phyloP scores from a whole-genome alignment of 2,797 vertebrate species.

The Enteromius paludinosus region DNA sequence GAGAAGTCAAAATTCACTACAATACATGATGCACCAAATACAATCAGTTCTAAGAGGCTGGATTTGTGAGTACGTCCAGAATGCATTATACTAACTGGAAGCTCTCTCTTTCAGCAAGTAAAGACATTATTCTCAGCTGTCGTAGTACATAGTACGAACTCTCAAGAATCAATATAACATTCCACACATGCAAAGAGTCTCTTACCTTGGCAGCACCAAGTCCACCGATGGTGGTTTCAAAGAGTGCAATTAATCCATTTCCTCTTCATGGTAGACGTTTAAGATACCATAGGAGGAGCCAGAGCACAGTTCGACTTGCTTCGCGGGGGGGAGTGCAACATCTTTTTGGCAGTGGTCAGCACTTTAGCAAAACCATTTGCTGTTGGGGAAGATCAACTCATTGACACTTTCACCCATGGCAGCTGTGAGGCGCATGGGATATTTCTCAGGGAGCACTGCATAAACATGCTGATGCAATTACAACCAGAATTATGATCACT shows the following conservation, averaged over 20 bases:
- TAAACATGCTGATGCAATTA: neutral
- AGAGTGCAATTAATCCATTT: conserved; percentile 44
- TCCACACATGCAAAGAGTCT: conserved; percentile 12
- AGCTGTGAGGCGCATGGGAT: neutral
- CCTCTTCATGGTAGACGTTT: conserved; percentile 12
- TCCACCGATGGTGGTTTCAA: conserved; percentile 27
- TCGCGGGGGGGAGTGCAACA: conserved; percentile 35
- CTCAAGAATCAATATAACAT: conserved; percentile 2
- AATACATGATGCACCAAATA: neutral
- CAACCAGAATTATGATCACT: neutral
- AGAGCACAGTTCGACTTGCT: neutral
- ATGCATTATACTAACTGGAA: conserved; percentile 17
- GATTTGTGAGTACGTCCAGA: neutral
- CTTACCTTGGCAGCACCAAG: conserved; percentile 52
- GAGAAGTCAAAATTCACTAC: neutral
- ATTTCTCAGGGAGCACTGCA: neutral
- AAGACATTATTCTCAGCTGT: conserved; percentile 5
- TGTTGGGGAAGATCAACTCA: conserved; percentile 18
- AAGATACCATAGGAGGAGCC: conserved; percentile 55
- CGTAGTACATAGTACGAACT: neutral
- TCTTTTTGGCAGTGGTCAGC: conserved; percentile 38
- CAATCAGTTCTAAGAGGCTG: conserved; percentile 3
- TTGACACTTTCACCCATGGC: neutral
- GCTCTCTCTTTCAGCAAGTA: neutral
- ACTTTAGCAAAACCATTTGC: conserved; percentile 45